Conservation (phyloP, 2,888 invertebrate genomes). For the Notodromas monacha region DNA sequence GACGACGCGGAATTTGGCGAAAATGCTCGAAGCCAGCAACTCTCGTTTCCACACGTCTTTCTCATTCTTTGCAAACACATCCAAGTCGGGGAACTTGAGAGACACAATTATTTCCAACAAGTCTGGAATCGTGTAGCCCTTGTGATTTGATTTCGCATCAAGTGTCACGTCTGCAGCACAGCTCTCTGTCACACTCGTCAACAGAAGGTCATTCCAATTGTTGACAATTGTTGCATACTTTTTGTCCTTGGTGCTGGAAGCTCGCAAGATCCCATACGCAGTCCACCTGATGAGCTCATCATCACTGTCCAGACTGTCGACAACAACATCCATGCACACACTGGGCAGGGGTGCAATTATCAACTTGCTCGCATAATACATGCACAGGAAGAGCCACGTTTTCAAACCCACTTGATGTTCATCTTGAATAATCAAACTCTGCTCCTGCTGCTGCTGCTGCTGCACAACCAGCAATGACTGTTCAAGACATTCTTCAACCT, state of each 20-base stretch:
- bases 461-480: too few relatives aligned
- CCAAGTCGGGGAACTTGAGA: conserved; percentile 1
- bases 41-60: conserved; percentile 4
- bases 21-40: conserved; percentile 1
- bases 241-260: conserved; percentile 1
- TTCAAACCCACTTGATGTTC: neutral
- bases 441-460: too few relatives aligned
- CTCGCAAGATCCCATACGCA: conserved; percentile 1
- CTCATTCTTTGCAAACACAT: conserved; percentile 1
- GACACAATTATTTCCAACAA: conserved; percentile 2
- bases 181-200: conserved; percentile 1
- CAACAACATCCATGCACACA: neutral
- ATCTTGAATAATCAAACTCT: neutral
- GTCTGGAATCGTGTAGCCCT: neutral
- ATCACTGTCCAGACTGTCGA: conserved; percentile 1
- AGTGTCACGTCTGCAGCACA: neutral
- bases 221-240: neutral
- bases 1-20: neutral
- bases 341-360: too few relatives aligned
- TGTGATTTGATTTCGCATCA: neutral
- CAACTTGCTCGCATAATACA: neutral
- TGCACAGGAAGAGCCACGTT: neutral
- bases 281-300: neutral
- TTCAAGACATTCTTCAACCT: conserved; percentile 4
- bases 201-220: neutral